A percentile compares a stretch with the other conserved stretches of the same genome.
phyloP scores from a whole-genome alignment of 2,797 vertebrate species.

The Rhinoraja longicauda region DNA sequence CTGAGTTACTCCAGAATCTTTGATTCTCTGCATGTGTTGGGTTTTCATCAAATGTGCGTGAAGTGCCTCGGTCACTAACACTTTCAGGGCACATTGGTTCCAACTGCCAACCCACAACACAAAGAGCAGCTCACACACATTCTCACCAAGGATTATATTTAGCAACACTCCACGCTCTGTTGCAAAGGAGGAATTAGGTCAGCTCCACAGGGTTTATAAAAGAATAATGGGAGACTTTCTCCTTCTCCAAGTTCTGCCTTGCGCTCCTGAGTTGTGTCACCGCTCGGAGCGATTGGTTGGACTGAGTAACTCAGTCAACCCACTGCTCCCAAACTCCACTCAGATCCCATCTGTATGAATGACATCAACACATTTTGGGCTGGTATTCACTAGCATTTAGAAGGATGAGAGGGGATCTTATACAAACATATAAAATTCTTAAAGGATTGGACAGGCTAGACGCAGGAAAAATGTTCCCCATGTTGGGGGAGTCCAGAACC shows the following conservation, averaged over 20 bases:
- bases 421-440: too few relatives aligned
- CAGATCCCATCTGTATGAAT: background rate
- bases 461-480: too few relatives aligned
- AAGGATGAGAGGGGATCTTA: too few relatives aligned
- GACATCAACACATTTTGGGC: too few relatives aligned
- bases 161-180: background rate
- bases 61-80: background rate
- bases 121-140: background rate
- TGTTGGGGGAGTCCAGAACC: too few relatives aligned
- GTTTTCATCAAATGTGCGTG: too few relatives aligned
- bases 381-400: background rate
- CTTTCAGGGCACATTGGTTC: background rate
- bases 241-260: background rate
- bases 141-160: background rate
- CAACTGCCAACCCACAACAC: background rate
- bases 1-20: too few relatives aligned
- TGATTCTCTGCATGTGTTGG: too few relatives aligned
- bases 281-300: too few relatives aligned
- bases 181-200: background rate
- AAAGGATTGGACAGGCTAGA: too few relatives aligned
- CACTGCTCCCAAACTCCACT: background rate
- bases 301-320: too few relatives aligned
- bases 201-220: background rate
- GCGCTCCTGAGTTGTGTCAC: background rate
- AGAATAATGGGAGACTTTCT: background rate